Evolutionary conservation across 1,140 invertebrate species (phyloP), one percentile per base, ranked within the genome.

Genomic region (Sminthurides bifidus): DNA sequence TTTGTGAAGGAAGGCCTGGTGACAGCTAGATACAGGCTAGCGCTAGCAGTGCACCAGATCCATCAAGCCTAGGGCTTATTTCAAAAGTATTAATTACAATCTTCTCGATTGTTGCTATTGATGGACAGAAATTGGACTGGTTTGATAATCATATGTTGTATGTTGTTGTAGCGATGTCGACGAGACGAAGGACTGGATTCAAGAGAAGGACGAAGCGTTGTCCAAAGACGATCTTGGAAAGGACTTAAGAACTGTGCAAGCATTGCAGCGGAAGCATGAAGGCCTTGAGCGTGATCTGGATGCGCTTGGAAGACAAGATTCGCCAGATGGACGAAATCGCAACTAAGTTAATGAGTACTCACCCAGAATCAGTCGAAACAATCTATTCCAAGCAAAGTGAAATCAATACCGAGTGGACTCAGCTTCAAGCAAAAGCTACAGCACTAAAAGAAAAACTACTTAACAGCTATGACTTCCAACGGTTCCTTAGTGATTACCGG

Each of bases 101-200:
- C n/a, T n/a, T n/a, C n/a, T n/a, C n/a, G n/a, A n/a, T n/a, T n/a
- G n/a, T n/a, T n/a, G n/a, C n/a, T n/a, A n/a, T n/a, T n/a, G n/a
- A n/a, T n/a, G n/a, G n/a, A n/a, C n/a, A n/a, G n/a, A n/a, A n/a
- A n/a, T n/a, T n/a, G n/a, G n/a, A n/a, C n/a, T n/a, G n/a, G n/a
- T n/a, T n/a, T n/a, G n/a, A n/a, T n/a, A n/a, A n/a, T n/a, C n/a
- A n/a, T n/a, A n/a, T n/a, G n/a, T n/a, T n/a, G n/a, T n/a, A n/a
- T n/a, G n/a, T n/a, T n/a, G n/a, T 40, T 40, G 1, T 21, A 54
- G 58, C 12, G 95, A 98, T 72, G 91, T 97, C 43, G 94, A 98
- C 70, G 95, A 98, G 71, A 97, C 95, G 2, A 95, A 94, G 71
- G 95, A 98, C 74, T 98, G 94, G 95, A 98, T 98, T 69, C 81